Evolutionary conservation across 2,797 vertebrate species (phyloP).

Genomic region (Hypotaenidia philippensis): DNA sequence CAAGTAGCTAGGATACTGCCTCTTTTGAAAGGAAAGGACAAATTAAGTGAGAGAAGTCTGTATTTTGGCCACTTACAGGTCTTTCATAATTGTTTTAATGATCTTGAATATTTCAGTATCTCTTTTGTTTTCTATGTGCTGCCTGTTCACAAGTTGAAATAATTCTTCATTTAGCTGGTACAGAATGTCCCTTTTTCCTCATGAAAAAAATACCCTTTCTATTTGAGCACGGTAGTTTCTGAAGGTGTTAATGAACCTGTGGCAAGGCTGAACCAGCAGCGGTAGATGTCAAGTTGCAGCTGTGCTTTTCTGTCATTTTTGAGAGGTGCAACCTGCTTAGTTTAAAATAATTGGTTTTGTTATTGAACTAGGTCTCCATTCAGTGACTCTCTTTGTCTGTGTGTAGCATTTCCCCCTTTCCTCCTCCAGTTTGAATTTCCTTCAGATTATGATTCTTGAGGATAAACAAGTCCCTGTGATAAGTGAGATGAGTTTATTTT

Average conservation of each 20-base stretch:
- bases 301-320: background rate
- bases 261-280: background rate
- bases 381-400: background rate
- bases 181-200: background rate
- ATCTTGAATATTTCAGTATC: background rate
- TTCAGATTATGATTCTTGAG: background rate
- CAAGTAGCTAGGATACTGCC: background rate
- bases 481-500: background rate
- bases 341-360: background rate
- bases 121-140: constrained; percentile 34
- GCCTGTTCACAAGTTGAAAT: constrained; percentile 28
- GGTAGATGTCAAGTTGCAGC: background rate
- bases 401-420: background rate
- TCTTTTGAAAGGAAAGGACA: constrained; percentile 38
- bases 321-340: background rate
- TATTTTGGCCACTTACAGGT: constrained; percentile 1
- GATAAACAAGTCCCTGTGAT: background rate
- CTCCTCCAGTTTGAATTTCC: background rate
- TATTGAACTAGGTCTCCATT: background rate
- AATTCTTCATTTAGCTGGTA: constrained; percentile 8
- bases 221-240: background rate
- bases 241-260: background rate
- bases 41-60: constrained; percentile 40
- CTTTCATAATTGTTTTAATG: constrained; percentile 11
- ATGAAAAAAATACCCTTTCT: background rate